These are phyloP conservation scores for Lanius ludovicianus DNA, from an alignment of 2,113 vertebrate genomes.

Conservation along the genomic window DNA sequence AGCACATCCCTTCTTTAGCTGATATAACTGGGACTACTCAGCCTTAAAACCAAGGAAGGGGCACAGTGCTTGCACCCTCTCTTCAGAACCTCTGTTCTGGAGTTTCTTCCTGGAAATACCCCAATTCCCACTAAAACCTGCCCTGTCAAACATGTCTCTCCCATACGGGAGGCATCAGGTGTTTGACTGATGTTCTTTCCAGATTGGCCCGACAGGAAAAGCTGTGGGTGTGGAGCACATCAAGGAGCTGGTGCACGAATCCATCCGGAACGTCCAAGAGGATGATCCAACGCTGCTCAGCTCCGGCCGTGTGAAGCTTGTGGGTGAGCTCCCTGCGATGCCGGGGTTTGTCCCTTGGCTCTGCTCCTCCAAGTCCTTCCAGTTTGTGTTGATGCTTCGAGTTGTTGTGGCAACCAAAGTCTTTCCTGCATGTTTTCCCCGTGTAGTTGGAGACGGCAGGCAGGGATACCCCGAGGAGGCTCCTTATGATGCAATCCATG, in stretches of 20 bases:
- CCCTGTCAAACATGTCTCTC: neutral
- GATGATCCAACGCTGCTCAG: constrained; percentile 83
- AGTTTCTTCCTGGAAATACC: neutral
- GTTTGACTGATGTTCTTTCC: neutral
- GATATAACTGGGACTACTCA: neutral
- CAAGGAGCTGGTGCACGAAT: constrained; percentile 80
- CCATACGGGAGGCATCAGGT: neutral
- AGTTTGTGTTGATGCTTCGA: neutral
- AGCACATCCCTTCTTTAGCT: neutral
- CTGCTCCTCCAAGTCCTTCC: neutral
- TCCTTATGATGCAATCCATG: constrained; percentile 90
- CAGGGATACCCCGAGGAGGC: constrained; percentile 83
- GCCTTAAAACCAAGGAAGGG: neutral
- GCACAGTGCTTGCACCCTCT: neutral
- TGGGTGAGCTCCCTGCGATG: constrained; percentile 71
- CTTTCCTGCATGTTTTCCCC: neutral
- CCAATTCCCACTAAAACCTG: neutral
- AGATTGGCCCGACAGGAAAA: constrained; percentile 82
- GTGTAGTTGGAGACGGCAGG: constrained; percentile 85
- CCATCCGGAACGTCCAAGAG: constrained; percentile 79
- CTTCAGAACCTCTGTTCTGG: neutral
- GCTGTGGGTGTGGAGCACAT: constrained; percentile 92
- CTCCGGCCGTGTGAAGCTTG: constrained; percentile 80
- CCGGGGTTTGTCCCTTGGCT: rapidly evolving
- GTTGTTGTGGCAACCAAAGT: neutral